A percentile compares a stretch with the other conserved stretches of the same genome.
Conservation (phyloP, 2,797 vertebrate species). For the Enteromius paludinosus region DNA sequence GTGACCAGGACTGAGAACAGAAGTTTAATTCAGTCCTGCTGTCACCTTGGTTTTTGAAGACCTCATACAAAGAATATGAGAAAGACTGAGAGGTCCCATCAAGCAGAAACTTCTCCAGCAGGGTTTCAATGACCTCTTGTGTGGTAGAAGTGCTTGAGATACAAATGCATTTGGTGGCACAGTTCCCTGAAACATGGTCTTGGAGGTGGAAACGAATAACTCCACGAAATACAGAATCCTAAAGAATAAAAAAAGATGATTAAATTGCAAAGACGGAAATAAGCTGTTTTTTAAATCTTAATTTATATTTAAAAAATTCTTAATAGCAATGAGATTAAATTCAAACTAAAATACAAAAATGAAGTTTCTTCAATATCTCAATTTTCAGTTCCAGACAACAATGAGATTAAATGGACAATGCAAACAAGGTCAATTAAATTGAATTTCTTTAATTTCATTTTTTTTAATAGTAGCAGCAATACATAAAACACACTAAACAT, state of each 20-base stretch:
- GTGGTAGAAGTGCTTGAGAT: slow-evolving; percentile 86
- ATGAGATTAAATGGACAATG: not conserved
- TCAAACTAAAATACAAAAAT: not conserved
- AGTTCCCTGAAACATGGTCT: slow-evolving; percentile 85
- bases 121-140: slow-evolving; percentile 83
- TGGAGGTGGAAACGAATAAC: slow-evolving; percentile 94
- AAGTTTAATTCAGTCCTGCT: not conserved
- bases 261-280: too few relatives aligned
- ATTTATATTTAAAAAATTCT: not conserved
- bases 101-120: slow-evolving; percentile 91
- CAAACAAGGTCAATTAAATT: not conserved
- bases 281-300: not conserved
- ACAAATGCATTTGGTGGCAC: slow-evolving; percentile 91
- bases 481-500: not conserved
- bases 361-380: not conserved
- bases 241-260: slow-evolving; percentile 48
- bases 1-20: slow-evolving; percentile 1
- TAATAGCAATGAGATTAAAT: not conserved
- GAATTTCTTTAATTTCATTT: not conserved
- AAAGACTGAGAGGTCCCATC: slow-evolving; percentile 88
- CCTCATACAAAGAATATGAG: slow-evolving; percentile 86
- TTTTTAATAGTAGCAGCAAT: not conserved
- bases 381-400: not conserved
- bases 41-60: slow-evolving; percentile 86
- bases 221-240: slow-evolving; percentile 91